These are phyloP conservation scores for Tortrix viridana DNA, from an alignment of 2,888 invertebrate species.

Conservation along the genomic window DNA sequence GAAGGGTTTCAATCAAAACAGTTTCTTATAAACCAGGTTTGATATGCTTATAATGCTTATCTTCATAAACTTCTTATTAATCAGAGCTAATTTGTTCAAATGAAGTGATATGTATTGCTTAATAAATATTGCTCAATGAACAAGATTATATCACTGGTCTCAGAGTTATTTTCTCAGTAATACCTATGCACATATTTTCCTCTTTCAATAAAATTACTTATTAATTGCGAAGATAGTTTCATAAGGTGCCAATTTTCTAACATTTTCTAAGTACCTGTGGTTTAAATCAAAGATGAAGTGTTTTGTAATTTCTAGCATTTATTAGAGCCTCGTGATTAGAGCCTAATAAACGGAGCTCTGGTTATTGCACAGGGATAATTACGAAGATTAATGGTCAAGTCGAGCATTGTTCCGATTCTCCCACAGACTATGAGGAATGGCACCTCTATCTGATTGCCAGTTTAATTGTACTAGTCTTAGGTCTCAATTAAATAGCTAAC, in stretches of 20 bases:
- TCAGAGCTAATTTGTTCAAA: too few relatives aligned
- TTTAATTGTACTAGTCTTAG: constrained; percentile 2
- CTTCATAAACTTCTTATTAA: too few relatives aligned
- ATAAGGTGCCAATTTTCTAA: constrained; percentile 17
- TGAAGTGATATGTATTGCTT: too few relatives aligned
- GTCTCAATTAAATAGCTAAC: constrained; percentile 7
- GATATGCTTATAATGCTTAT: too few relatives aligned
- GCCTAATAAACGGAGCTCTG: background rate
- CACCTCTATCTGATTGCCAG: constrained; percentile 1
- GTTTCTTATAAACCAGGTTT: background rate
- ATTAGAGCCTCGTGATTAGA: constrained; percentile 4
- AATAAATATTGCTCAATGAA: too few relatives aligned
- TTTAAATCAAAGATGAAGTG: background rate
- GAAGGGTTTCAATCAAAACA: background rate
- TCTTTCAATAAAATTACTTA: constrained; percentile 7
- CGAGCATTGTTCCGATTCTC: constrained; percentile 23
- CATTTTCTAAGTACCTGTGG: constrained; percentile 4
- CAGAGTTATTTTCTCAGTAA: background rate
- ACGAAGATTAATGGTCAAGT: constrained; percentile 18
- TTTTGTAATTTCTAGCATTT: constrained; percentile 2
- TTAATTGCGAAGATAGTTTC: constrained; percentile 4
- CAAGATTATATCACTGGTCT: background rate
- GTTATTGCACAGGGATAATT: constrained; percentile 13
- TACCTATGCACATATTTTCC: constrained; percentile 19
- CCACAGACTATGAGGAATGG: constrained; percentile 11